These are phyloP conservation scores for Scaptomyza tumidula DNA, from an alignment of 2,888 invertebrate genomes.

Conservation along the genomic window DNA sequence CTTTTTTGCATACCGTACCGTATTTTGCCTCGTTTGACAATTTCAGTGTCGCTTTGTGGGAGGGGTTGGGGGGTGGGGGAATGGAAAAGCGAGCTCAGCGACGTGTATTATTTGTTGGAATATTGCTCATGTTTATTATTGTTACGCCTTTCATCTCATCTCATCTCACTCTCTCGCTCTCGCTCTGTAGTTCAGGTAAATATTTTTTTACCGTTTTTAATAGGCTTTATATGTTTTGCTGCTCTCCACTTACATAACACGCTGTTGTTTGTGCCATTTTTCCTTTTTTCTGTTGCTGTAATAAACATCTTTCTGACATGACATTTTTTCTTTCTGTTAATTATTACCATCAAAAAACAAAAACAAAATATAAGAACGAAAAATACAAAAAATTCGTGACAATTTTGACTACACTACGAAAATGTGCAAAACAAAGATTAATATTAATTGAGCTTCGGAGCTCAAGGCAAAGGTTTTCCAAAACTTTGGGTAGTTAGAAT, in stretches of 20 bases:
- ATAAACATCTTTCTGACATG: conserved; percentile 24
- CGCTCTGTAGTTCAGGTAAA: conserved; percentile 19
- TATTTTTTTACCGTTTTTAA: conserved; percentile 35
- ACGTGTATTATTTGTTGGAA: conserved; percentile 38
- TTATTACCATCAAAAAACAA: conserved; percentile 17
- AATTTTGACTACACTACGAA: no score
- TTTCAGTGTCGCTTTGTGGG: conserved; percentile 6
- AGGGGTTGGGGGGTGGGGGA: neutral
- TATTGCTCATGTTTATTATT: conserved; percentile 44
- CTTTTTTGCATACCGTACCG: neutral
- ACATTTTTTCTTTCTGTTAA: conserved; percentile 13
- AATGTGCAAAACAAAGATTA: neutral
- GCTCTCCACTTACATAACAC: conserved; percentile 9
- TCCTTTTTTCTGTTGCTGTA: conserved; percentile 26
- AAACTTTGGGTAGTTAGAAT: no score
- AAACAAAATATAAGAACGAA: neutral
- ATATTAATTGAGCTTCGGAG: neutral
- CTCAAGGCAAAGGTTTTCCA: neutral
- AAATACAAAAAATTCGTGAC: neutral
- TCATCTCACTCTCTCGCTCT: neutral
- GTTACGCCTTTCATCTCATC: no score
- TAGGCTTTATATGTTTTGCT: conserved; percentile 47
- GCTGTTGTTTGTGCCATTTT: conserved; percentile 19
- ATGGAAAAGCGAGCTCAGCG: conserved; percentile 6
- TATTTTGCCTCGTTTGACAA: conserved; percentile 38